Evolutionary conservation across 1,140 invertebrate species (phyloP), one percentile per base, ranked within the genome.

Genomic region (Bombus pascuorum): DNA sequence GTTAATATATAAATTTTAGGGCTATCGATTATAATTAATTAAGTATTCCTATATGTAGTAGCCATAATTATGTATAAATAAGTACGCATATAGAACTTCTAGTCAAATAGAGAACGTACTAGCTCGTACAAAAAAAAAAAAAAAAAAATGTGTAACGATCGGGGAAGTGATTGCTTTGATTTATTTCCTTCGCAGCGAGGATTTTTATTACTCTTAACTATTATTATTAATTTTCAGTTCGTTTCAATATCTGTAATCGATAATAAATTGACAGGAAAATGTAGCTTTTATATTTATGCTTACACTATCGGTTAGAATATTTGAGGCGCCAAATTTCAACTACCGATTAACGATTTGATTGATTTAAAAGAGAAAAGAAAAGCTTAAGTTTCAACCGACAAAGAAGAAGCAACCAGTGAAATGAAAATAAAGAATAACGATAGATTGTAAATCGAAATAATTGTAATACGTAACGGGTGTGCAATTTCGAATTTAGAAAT

Each of bases 41-140:
- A 86, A 81, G 76, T 81, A 85, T 85, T 80, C 70, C 68, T 85
- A 81, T 81, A 65, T 85, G 81, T 84, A 78, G 75, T 78, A 78
- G 37, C 75, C 68, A 42, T 84, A 84, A 84, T 84, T 84, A 84
- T 78, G 82, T 84, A 84, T 84, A 84, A 84, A 84, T 84, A 78
- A 84, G 68, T 84, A 79, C 82, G 66, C 39, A 70, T 44, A 84
- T 84, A 84, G 75, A 84, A 79, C 77, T 84, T 84, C 82, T 84
- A 84, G 82, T 84, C 82, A 84, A 79, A 79, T 77, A 77, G 73
- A 53, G 70, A 42, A 84, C 53, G 82, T 84, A 79, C 82, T 84
- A 84, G 39, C 34, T 79, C 75, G 82, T 78, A 57, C 44, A 57
- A 79, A 79, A 47, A 6, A 13, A 3, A 42, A 37, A 37, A 3